Base-by-base conservation (phyloP, 2,113 vertebrate species). In the Porphyrio hochstetteri region DNA sequence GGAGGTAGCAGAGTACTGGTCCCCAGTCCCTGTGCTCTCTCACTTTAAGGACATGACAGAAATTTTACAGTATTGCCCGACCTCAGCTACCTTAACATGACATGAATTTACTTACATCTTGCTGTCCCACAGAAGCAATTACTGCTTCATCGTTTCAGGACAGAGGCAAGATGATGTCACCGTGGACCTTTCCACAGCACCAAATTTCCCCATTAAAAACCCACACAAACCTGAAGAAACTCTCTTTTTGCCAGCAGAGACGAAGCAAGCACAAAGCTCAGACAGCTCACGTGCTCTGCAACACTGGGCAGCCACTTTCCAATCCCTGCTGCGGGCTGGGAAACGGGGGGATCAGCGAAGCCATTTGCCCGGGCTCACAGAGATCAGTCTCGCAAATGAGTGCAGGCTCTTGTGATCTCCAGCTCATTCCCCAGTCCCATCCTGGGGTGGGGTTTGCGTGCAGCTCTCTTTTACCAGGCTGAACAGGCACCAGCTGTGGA, bases 11-110 rank as follows among this genome's bases (percentile, higher is more conserved):
- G 23, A 27, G 11, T 13, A 35, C 6, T 0, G 2, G 50, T 7
- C 16, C 19, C 7, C 5, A 1, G 16, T 1, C 9, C 4, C 11
- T 1, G 1, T 7, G 12, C 3, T 17, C 31, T 4, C 11, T 0
- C 2, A 4, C 24, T 52, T 17, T 12, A 38, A 31, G 61, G 48
- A 44, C 25, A 56, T 15, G 13, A 23, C 14, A 88, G 31, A 33
- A 33, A 24, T 8, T 28, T 29, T 13, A 61, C 20, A 33, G 25
- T 3, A 3, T 52, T 44, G 44, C 44, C 44, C 52, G 77, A 57
- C 52, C 25, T 63, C n/a, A 35, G 52, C 31, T 38, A 40, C 78
- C 9, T 25, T 21, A 69, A 31, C 21, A 50, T 2, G 7, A 91
- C 63, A 50, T 11, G 23, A 35, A 76, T 50, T 85, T 52, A 67